Conservation (phyloP, 1,140 invertebrate genomes). For the Cryptotermes secundus region DNA sequence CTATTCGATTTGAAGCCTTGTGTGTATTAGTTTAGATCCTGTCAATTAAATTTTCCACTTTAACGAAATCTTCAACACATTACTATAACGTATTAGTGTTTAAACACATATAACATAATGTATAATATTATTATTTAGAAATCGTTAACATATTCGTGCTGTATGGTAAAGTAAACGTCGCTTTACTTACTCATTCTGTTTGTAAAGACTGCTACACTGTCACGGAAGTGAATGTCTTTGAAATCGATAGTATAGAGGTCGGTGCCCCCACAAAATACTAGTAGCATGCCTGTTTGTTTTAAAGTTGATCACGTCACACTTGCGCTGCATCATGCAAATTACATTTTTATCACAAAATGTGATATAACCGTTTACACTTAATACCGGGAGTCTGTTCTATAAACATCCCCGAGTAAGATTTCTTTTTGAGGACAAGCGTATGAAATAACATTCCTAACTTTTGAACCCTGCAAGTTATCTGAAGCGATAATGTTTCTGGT, state of each 20-base stretch:
- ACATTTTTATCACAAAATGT: neutral
- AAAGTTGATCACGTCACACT: constrained; percentile 14
- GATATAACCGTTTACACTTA: neutral
- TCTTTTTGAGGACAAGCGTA: too few species aligned
- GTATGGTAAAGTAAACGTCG: neutral
- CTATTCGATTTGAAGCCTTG: too few species aligned
- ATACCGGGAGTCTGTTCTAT: neutral
- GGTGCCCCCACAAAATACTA: constrained; percentile 9
- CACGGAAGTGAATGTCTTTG: neutral
- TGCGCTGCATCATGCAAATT: constrained; percentile 9
- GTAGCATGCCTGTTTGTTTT: constrained; percentile 4
- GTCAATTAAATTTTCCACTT: too few species aligned
- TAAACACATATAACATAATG: too few species aligned
- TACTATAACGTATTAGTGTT: too few species aligned
- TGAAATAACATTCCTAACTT: too few species aligned
- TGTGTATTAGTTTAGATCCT: too few species aligned
- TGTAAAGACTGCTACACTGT: neutral
- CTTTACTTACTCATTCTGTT: neutral
- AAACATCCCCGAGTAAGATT: too few species aligned
- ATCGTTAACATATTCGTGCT: neutral
- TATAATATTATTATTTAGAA: too few species aligned
- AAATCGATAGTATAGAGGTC: constrained; percentile 5
- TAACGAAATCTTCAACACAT: too few species aligned
- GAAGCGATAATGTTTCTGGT: too few species aligned
- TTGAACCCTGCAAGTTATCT: too few species aligned